Conservation (phyloP, 2,113 vertebrate species). For the Rhinoderma darwinii region DNA sequence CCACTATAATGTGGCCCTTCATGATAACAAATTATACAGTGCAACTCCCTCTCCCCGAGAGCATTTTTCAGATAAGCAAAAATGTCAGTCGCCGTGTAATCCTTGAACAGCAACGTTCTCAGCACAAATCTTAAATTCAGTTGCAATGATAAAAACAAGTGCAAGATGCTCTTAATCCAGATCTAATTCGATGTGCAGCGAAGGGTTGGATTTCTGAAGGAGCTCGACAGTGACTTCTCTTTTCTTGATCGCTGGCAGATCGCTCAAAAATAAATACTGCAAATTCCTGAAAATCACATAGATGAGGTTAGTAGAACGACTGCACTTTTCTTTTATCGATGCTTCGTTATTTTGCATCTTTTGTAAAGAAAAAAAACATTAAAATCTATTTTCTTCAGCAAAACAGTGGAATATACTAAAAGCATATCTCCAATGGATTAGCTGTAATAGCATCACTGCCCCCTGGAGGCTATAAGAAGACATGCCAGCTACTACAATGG, state of each 20-base stretch:
- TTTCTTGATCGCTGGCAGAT: slow-evolving; percentile 87
- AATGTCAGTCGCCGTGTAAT: not conserved
- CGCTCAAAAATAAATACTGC: slow-evolving; percentile 86
- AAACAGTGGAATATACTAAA: too few species aligned
- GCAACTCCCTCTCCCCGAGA: not conserved
- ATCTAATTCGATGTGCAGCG: slow-evolving; percentile 80
- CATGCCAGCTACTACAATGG: too few species aligned
- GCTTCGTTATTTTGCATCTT: too few species aligned
- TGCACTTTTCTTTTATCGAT: too few species aligned
- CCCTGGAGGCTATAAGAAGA: not conserved
- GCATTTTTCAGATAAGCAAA: not conserved
- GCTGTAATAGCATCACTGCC: not conserved
- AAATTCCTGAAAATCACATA: slow-evolving; percentile 79
- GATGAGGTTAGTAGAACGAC: not conserved
- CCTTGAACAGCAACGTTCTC: too few species aligned
- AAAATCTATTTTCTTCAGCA: too few species aligned
- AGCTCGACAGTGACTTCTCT: slow-evolving; percentile 74
- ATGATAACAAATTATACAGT: too few species aligned
- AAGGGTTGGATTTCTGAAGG: slow-evolving; percentile 82
- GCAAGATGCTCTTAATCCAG: slow-evolving; percentile 65
- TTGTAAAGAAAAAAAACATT: too few species aligned
- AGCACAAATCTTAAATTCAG: not conserved
- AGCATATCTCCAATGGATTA: not conserved
- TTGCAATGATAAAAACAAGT: not conserved
- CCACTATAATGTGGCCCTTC: too few species aligned